Percentiles rank a stretch among this genome's conserved stretches.
Conservation (phyloP, 2,113 vertebrate genomes). For the Colaptes auratus region DNA sequence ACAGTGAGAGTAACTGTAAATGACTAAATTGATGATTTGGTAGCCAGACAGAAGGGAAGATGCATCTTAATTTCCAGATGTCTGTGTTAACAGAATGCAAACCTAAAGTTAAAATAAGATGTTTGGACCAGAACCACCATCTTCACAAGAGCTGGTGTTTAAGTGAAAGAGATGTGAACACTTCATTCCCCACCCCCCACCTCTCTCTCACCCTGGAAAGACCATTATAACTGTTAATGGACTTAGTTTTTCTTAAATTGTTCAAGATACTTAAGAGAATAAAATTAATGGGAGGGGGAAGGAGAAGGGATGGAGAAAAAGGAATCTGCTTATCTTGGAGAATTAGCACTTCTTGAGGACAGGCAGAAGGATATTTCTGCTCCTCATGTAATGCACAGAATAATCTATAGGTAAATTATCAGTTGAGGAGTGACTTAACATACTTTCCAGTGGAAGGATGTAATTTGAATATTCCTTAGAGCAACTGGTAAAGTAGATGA, state of each 20-base stretch:
- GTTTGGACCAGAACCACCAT: neutral
- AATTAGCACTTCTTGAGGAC: neutral
- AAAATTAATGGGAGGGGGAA: neutral
- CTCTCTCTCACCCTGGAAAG: neutral
- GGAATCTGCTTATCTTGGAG: neutral
- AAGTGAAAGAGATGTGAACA: neutral
- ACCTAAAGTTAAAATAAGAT: neutral
- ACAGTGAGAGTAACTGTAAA: neutral
- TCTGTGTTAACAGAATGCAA: neutral
- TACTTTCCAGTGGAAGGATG: neutral
- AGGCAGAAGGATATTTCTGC: neutral
- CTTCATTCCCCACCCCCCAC: accelerated
- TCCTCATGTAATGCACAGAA: neutral
- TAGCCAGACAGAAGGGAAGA: neutral
- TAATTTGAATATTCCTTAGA: too few relatives aligned
- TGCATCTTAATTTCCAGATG: neutral
- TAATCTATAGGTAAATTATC: neutral
- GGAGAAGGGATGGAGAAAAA: neutral
- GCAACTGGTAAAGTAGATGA: too few relatives aligned
- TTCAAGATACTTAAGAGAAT: neutral
- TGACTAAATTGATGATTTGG: neutral
- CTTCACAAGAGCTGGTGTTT: neutral
- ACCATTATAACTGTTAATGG: neutral
- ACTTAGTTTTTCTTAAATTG: neutral
- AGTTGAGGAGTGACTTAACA: neutral